Percentiles rank a stretch among this genome's conserved stretches.
These are phyloP conservation scores for Chamaedrilus cognettii DNA, from an alignment of 2,888 invertebrate genomes.

Conservation along the genomic window DNA sequence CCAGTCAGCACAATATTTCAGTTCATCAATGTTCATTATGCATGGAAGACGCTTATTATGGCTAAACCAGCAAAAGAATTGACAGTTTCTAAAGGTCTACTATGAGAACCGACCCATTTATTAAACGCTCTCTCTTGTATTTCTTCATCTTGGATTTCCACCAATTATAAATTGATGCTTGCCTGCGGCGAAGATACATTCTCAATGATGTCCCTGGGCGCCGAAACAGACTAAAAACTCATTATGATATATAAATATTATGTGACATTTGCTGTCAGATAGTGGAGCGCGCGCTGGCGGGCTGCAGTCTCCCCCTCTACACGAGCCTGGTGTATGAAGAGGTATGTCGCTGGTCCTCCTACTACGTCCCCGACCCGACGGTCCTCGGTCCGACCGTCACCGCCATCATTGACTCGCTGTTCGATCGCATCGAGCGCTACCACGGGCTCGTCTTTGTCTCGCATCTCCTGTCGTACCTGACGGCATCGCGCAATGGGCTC, in stretches of 20 bases:
- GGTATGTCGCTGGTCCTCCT: slow-evolving; percentile 40
- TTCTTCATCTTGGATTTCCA: no score
- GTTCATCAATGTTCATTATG: no score
- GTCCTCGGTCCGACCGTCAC: slow-evolving; percentile 39
- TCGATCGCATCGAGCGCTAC: slow-evolving; percentile 40
- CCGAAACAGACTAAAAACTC: not conserved
- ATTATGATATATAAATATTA: not conserved
- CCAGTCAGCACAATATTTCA: no score
- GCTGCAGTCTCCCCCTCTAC: slow-evolving; percentile 43
- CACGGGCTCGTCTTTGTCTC: slow-evolving; percentile 38
- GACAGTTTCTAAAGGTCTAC: no score
- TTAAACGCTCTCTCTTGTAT: no score
- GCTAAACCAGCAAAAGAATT: no score
- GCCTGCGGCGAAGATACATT: no score
- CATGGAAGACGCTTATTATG: no score
- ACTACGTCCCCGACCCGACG: slow-evolving; percentile 26
- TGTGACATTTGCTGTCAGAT: slow-evolving; percentile 5
- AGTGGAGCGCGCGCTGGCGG: slow-evolving; percentile 33
- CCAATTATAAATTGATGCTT: no score
- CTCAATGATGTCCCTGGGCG: not conserved
- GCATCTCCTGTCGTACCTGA: slow-evolving; percentile 41
- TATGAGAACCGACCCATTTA: no score
- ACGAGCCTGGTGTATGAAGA: slow-evolving; percentile 42
- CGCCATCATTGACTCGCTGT: slow-evolving; percentile 42
- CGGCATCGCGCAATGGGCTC: slow-evolving; percentile 42